phyloP scores from a whole-genome alignment of 2,797 vertebrate species.

The Syngnathus rostellatus region DNA sequence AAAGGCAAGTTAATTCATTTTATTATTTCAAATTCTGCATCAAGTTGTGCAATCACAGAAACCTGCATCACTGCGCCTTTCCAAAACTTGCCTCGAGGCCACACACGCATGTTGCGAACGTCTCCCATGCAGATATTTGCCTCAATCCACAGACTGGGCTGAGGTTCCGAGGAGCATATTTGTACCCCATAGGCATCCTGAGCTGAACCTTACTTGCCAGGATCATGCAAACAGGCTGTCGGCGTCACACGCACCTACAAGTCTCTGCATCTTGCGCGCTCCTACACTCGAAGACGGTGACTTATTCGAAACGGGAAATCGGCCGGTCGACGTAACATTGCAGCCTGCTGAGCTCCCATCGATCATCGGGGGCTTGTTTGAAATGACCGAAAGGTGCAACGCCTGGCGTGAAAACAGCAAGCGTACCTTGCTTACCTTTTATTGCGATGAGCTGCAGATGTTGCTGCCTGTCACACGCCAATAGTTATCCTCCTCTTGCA shows the following conservation, averaged over 20 bases:
- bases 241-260: slow-evolving; percentile 30
- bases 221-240: slow-evolving; percentile 17
- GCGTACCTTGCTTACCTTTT: slow-evolving; percentile 51
- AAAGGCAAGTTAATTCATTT: background rate
- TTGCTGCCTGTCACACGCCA: slow-evolving; percentile 46
- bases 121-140: slow-evolving; percentile 2
- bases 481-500: slow-evolving; percentile 62
- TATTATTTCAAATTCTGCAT: background rate
- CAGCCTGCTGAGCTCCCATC: slow-evolving; percentile 22
- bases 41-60: background rate
- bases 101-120: background rate
- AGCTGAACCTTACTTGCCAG: slow-evolving; percentile 12
- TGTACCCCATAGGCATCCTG: slow-evolving; percentile 14
- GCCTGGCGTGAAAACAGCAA: slow-evolving; percentile 37
- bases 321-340: slow-evolving; percentile 42
- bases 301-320: slow-evolving; percentile 12
- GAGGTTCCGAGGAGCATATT: slow-evolving; percentile 21
- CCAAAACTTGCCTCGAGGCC: slow-evolving; percentile 1
- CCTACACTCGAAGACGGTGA: slow-evolving; percentile 24
- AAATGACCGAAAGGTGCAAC: slow-evolving; percentile 37
- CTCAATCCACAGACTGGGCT: slow-evolving; percentile 10
- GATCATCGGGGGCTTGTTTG: slow-evolving; percentile 22
- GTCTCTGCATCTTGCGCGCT: slow-evolving; percentile 20
- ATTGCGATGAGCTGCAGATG: slow-evolving; percentile 36
- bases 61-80: background rate